These are phyloP conservation scores for Todus mexicanus DNA, from an alignment of 2,797 vertebrate species.

Conservation along the genomic window DNA sequence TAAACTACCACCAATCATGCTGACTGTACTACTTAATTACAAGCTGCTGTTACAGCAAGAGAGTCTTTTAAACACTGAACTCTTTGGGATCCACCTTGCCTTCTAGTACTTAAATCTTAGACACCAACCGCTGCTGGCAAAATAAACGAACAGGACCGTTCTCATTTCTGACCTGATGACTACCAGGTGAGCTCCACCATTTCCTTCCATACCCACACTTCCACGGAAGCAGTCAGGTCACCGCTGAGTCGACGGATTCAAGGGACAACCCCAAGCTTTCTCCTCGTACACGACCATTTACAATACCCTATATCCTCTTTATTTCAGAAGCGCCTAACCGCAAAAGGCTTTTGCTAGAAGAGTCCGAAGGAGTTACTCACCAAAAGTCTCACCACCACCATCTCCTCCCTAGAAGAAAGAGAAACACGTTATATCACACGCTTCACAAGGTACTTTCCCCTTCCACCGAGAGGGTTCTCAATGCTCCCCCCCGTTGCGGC, in stretches of 20 bases:
- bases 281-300: neutral
- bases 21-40: neutral
- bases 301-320: neutral
- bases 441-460: neutral
- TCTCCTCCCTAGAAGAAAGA: slow-evolving; percentile 59
- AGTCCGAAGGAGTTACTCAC: slow-evolving; percentile 49
- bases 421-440: neutral
- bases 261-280: neutral
- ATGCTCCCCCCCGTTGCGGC: accelerated
- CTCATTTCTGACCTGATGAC: neutral
- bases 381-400: slow-evolving; percentile 45
- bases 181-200: neutral
- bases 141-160: neutral
- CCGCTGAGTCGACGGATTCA: neutral
- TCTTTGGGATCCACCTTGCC: neutral
- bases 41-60: neutral
- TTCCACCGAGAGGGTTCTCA: neutral
- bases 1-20: neutral
- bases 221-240: neutral
- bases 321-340: neutral
- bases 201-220: neutral
- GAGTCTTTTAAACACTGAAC: neutral
- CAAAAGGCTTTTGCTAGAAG: neutral
- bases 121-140: neutral
- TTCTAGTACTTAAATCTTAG: neutral